phyloP scores from a whole-genome alignment of 2,888 invertebrate species.

The Xylocampa areola region DNA sequence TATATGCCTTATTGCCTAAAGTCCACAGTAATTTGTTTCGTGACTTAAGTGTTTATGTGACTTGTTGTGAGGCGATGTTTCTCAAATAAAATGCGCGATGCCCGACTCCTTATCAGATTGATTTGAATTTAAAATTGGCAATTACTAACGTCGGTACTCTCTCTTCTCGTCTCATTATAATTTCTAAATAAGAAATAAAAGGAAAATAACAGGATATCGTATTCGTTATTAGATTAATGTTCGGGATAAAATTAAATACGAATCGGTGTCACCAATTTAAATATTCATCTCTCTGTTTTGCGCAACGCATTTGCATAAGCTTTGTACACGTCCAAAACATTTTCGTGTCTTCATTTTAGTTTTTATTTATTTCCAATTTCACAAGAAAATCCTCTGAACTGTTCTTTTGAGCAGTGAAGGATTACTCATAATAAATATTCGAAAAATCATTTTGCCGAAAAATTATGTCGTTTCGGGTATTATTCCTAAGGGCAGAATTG shows the following conservation, averaged over 20 bases:
- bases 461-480: too few relatives aligned
- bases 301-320: not conserved
- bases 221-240: conserved; percentile 37
- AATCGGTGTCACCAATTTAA: conserved; percentile 33
- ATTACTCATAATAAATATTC: not conserved
- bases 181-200: conserved; percentile 28
- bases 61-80: not conserved
- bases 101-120: conserved; percentile 8
- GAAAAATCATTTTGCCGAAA: too few relatives aligned
- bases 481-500: not conserved
- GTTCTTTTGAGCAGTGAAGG: not conserved
- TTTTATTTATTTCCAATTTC: not conserved
- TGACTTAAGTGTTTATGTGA: too few relatives aligned
- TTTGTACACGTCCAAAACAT: not conserved
- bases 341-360: not conserved
- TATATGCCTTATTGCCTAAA: too few relatives aligned
- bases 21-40: too few relatives aligned
- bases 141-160: conserved; percentile 25
- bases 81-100: conserved; percentile 4
- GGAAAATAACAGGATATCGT: conserved; percentile 30
- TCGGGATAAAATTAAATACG: conserved; percentile 21
- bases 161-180: conserved; percentile 27
- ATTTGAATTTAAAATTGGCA: conserved; percentile 32
- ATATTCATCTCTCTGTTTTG: conserved; percentile 21
- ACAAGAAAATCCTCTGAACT: not conserved